Evolutionary conservation across 1,140 invertebrate species (phyloP).

Genomic region (Anastrepha obliqua): DNA sequence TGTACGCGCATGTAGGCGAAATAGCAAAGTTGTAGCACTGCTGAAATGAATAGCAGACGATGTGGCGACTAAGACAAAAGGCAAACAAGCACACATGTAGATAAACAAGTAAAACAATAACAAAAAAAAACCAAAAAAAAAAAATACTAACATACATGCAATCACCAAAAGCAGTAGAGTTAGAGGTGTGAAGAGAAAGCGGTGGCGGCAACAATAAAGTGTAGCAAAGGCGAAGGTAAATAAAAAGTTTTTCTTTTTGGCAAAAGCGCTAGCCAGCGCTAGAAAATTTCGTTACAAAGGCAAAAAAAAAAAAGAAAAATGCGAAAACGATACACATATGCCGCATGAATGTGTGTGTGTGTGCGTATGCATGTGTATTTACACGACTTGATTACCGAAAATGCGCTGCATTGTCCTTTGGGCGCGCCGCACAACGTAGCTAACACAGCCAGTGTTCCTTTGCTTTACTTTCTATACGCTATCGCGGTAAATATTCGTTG

Average conservation of each 20-base stretch:
- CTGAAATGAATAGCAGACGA: slow-evolving; percentile 27
- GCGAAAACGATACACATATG: background rate
- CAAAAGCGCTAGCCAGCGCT: background rate
- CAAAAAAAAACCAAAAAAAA: background rate
- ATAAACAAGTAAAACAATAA: background rate
- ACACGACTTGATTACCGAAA: slow-evolving; percentile 31
- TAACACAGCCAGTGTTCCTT: background rate
- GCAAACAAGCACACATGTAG: slow-evolving; percentile 22
- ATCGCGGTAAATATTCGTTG: slow-evolving; percentile 41
- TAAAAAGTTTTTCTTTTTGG: background rate
- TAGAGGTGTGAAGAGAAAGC: background rate
- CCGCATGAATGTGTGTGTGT: background rate
- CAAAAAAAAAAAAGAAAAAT: background rate
- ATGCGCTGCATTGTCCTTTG: background rate
- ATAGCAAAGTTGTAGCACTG: background rate
- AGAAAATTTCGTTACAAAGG: slow-evolving; percentile 3
- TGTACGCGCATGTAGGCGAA: background rate
- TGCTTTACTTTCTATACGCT: background rate
- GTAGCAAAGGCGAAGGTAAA: background rate
- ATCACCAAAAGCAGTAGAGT: background rate
- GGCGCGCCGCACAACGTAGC: background rate
- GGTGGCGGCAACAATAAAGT: background rate
- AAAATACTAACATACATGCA: background rate
- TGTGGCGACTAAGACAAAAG: slow-evolving; percentile 47
- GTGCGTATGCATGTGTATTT: background rate